Conservation (phyloP, 1,140 invertebrate species). For the Heliothis virescens region DNA sequence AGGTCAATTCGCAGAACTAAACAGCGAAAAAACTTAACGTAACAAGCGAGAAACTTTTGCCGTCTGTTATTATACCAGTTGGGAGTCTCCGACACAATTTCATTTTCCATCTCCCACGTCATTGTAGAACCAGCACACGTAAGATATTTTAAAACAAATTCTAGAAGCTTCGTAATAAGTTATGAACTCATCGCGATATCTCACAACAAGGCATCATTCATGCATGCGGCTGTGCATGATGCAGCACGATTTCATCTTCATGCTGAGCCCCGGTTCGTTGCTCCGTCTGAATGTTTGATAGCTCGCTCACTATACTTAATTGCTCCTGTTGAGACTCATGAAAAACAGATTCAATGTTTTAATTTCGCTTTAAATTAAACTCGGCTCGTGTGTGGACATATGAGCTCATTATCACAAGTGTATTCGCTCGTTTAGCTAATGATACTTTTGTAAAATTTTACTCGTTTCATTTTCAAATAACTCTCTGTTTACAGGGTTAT, state of each 20-base stretch:
- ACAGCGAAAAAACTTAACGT: neutral
- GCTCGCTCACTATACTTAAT: constrained; percentile 12
- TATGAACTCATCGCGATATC: constrained; percentile 29
- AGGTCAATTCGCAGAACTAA: neutral
- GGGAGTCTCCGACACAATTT: neutral
- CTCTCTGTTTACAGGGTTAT: neutral
- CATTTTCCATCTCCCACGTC: constrained; percentile 2
- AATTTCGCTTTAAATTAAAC: too few species aligned
- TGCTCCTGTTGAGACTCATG: neutral
- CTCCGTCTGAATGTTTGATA: constrained; percentile 13
- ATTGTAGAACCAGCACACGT: too few species aligned
- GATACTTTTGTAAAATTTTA: too few species aligned
- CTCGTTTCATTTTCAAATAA: neutral
- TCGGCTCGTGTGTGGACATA: too few species aligned
- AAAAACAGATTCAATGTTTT: too few species aligned
- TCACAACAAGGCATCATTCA: constrained; percentile 8
- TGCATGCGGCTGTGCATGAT: constrained; percentile 7
- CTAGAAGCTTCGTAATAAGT: constrained; percentile 22
- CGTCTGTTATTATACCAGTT: neutral
- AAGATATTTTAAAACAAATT: constrained; percentile 24
- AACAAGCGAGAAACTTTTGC: neutral
- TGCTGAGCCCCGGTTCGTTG: constrained; percentile 5
- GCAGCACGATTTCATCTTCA: neutral
- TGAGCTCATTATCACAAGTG: too few species aligned
- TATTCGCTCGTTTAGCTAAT: too few species aligned